Evolutionary conservation across 30 jellyfish, hydroid and myxozoan species (phyloP).

Genomic region (Pelagia noctiluca): DNA sequence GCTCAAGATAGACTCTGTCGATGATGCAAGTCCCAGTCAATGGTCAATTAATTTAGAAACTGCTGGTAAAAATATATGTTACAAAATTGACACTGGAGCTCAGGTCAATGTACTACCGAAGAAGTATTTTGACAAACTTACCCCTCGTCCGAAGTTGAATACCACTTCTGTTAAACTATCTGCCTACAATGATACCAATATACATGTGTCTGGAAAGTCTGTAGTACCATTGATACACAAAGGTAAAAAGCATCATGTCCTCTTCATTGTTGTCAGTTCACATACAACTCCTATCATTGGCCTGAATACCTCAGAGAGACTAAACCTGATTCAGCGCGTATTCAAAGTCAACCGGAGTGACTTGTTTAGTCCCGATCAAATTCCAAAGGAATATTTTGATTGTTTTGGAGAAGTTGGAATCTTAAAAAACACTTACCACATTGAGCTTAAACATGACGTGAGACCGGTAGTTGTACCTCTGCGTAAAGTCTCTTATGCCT

Average conservation of each 20-base stretch:
- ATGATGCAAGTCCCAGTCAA: constrained; percentile 18
- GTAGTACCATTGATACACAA: constrained; percentile 37
- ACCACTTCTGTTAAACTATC: constrained; percentile 56
- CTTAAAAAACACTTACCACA: constrained; percentile 30
- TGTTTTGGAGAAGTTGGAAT: constrained; percentile 65
- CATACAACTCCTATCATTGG: constrained; percentile 41
- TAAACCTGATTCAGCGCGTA: constrained; percentile 21
- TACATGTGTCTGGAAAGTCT: constrained; percentile 48
- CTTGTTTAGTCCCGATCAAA: constrained; percentile 6
- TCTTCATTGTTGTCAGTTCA: constrained; percentile 36
- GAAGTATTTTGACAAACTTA: constrained; percentile 22
- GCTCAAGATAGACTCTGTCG: no score
- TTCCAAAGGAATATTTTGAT: constrained; percentile 48
- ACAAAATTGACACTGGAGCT: constrained; percentile 63
- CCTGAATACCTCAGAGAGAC: constrained; percentile 22
- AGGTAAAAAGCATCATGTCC: constrained; percentile 42
- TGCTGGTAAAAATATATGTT: constrained; percentile 13
- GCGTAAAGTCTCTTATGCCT: constrained; percentile 49
- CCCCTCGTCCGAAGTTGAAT: constrained; percentile 35
- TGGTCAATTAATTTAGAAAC: constrained; percentile 44
- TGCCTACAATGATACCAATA: constrained; percentile 47
- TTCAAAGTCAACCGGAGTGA: constrained; percentile 8
- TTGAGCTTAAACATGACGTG: constrained; percentile 31
- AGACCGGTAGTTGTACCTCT: constrained; percentile 53
- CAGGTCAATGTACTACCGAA: constrained; percentile 44